These are phyloP conservation scores for Brachypteracias leptosomus DNA, from an alignment of 2,113 vertebrate genomes.

Conservation along the genomic window DNA sequence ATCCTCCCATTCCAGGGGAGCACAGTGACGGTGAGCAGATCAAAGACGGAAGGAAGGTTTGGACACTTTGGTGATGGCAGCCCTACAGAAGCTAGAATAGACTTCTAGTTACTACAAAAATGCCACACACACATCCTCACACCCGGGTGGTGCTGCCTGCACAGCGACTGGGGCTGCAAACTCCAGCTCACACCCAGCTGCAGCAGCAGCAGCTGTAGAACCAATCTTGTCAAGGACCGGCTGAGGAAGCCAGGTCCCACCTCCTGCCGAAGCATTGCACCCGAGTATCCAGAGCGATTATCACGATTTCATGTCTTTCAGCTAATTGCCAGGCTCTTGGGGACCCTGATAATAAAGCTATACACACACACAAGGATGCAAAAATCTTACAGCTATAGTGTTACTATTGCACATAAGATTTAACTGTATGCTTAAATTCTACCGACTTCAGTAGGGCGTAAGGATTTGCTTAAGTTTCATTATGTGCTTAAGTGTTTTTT, in stretches of 20 bases:
- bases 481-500: neutral
- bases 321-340: neutral
- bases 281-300: neutral
- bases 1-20: neutral
- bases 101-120: neutral
- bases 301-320: neutral
- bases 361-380: neutral
- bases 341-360: neutral
- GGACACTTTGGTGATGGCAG: neutral
- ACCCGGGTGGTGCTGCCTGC: neutral
- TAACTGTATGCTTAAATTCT: neutral
- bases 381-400: neutral
- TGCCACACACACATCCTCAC: fast-evolving
- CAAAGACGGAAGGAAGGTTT: neutral
- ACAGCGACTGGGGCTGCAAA: neutral
- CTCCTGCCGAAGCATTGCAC: neutral
- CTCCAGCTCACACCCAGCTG: neutral
- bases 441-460: neutral
- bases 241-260: neutral
- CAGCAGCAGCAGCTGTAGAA: neutral
- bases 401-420: neutral
- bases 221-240: fast-evolving
- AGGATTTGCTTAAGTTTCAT: neutral
- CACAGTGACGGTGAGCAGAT: fast-evolving
- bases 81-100: neutral